phyloP scores from a whole-genome alignment of 1,140 invertebrate species.

The Kradibia gibbosae region DNA sequence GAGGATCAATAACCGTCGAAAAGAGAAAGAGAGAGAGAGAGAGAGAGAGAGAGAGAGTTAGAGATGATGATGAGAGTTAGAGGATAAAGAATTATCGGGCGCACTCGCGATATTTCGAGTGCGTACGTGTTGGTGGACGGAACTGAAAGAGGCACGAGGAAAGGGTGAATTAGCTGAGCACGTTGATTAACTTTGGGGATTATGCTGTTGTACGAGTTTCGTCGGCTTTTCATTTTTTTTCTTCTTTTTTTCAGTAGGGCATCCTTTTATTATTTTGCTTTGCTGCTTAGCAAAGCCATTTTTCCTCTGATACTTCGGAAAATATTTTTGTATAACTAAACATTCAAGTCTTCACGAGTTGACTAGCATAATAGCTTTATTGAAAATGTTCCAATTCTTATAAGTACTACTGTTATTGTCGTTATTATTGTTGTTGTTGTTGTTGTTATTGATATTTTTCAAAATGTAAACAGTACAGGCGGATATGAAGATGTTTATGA shows the following conservation, averaged over 20 bases:
- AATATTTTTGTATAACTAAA: conserved; percentile 14
- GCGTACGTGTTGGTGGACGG: background rate
- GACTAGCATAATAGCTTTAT: background rate
- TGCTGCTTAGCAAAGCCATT: background rate
- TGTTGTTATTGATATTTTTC: too few relatives aligned
- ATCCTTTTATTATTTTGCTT: conserved; percentile 15
- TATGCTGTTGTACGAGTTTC: conserved; percentile 25
- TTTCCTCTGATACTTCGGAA: background rate
- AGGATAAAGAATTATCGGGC: conserved; percentile 42
- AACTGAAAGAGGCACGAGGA: background rate
- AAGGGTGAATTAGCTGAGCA: conserved; percentile 42
- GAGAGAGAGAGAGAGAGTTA: conserved; percentile 22
- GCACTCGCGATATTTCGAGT: conserved; percentile 13
- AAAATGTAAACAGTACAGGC: background rate
- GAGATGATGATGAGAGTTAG: too few relatives aligned
- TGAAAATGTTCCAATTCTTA: too few relatives aligned
- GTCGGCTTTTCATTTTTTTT: conserved; percentile 16
- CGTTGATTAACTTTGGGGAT: conserved; percentile 49
- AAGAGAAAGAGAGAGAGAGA: background rate
- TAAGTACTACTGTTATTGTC: too few relatives aligned
- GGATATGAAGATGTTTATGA: background rate
- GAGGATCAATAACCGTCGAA: conserved; percentile 47
- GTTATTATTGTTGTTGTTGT: too few relatives aligned
- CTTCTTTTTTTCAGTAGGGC: background rate
- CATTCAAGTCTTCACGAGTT: background rate